phyloP scores from a whole-genome alignment of 2,797 vertebrate genomes.

The Danio jaintianensis region DNA sequence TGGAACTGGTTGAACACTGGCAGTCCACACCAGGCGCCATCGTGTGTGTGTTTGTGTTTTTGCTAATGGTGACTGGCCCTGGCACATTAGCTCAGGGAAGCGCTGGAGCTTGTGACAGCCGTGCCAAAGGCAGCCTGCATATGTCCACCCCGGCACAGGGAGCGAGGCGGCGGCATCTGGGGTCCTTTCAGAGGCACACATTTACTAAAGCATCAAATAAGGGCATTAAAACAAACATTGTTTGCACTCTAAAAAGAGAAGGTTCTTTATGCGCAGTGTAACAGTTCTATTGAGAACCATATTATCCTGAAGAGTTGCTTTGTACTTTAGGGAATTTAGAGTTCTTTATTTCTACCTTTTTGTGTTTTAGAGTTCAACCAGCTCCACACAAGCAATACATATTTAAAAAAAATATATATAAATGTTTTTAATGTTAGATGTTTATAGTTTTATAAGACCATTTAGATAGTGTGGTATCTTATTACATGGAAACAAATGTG shows the following conservation, averaged over 20 bases:
- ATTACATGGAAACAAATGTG: no score
- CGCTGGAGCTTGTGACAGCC: conserved; percentile 79
- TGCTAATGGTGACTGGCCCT: conserved; percentile 60
- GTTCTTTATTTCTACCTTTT: no score
- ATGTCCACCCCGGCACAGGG: conserved; percentile 74
- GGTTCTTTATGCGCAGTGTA: neutral
- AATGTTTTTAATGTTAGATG: no score
- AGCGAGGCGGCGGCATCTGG: conserved; percentile 74
- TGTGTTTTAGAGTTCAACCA: no score
- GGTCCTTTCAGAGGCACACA: conserved; percentile 3
- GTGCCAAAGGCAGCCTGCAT: conserved; percentile 78
- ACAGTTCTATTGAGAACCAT: no score
- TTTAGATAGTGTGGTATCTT: no score
- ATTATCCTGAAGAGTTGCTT: no score
- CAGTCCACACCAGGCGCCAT: conserved; percentile 23
- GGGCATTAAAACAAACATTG: conserved; percentile 6
- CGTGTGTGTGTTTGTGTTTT: conserved; percentile 36
- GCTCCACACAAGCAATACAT: no score
- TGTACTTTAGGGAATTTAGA: no score
- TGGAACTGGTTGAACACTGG: conserved; percentile 44
- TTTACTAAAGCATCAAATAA: conserved; percentile 29
- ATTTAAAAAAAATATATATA: no score
- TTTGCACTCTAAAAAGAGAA: neutral
- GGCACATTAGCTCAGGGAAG: conserved; percentile 74
- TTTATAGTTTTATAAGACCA: no score